Evolutionary conservation across 2,797 vertebrate species (phyloP), one percentile per base, ranked within the genome.

Genomic region (Peromyscus eremicus): DNA sequence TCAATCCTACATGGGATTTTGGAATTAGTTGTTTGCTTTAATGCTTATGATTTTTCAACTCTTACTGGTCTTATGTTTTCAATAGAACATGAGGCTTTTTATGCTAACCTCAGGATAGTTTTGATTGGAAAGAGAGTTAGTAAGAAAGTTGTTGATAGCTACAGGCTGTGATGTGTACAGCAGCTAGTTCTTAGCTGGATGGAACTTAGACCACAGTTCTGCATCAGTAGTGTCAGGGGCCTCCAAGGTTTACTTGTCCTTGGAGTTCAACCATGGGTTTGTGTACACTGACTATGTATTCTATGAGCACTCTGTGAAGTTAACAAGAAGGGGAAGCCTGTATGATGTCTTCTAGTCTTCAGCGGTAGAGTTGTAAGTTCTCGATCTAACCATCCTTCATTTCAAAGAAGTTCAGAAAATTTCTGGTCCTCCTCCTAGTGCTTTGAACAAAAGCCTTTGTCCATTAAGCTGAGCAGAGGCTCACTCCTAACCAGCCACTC

Each of bases 381-480:
- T 84, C 25, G 13, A 11, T 27, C 27, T 27, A 2, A 83, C 55
- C 60, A 7, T 10, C 4, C 6, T 79, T 91, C 40, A 62, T 46
- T 57, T 79, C 55, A 46, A 70, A 89, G 43, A 12, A 62, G 27
- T n/a, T 84, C 12, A 85, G 64, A 55, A 66, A 81, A 34, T 9
- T n/a, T 0, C 2, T 8, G 49, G 1, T 77, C 2, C 3, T 32
- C 5, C 8, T 60, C 16, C 0, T n/a, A 81, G 27, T 1, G 25
- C n/a, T 11, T 37, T 14, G 27, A 66, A 8, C 27, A 52, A 46
- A 34, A 46, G 76, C 14, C 14, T 46, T 73, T 19, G 5, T 49
- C 13, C 19, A 2, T 10, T 14, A 16, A 6, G 0, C 10, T 49
- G 32, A 55, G 3, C 6, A 92, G n/a, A 76, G 4, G 40, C 12